Percentiles rank a stretch among this genome's conserved stretches.
These are phyloP conservation scores for Melanogrammus aeglefinus DNA, from an alignment of 2,797 vertebrate genomes.

Conservation along the genomic window DNA sequence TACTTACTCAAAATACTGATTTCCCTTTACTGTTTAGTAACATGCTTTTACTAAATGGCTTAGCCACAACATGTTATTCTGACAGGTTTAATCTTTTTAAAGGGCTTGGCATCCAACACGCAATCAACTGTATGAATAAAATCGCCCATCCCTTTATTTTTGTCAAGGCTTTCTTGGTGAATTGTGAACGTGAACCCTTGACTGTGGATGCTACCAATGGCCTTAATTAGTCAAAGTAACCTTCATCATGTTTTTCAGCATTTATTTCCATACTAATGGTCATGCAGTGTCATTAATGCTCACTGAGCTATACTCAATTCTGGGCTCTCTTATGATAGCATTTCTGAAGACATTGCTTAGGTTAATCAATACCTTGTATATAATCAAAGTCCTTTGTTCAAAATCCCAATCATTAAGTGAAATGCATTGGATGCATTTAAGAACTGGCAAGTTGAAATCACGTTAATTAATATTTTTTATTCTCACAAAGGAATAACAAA, in stretches of 20 bases:
- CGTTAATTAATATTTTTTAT: neutral
- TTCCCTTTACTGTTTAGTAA: neutral
- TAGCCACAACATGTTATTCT: neutral
- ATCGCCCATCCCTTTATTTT: neutral
- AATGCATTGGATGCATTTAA: neutral
- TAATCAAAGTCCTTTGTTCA: neutral
- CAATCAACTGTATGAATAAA: neutral
- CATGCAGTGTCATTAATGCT: neutral
- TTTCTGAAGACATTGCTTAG: neutral
- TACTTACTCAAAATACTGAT: neutral
- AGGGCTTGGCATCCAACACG: neutral
- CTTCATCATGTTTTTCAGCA: conserved; percentile 7
- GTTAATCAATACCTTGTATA: neutral
- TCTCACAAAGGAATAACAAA: neutral
- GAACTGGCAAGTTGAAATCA: neutral
- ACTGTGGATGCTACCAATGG: conserved; percentile 25
- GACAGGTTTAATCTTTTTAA: neutral
- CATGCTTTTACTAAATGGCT: neutral
- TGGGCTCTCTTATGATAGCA: neutral
- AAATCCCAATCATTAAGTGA: neutral
- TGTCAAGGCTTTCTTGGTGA: neutral
- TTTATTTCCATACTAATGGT: neutral
- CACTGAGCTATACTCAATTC: neutral
- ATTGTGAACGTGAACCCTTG: conserved; percentile 32
- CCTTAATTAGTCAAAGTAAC: conserved; percentile 37